A percentile compares a stretch with the other conserved stretches of the same genome.
Evolutionary conservation across 2,888 invertebrate genomes (phyloP).

Genomic region (Platypus cylindrus): DNA sequence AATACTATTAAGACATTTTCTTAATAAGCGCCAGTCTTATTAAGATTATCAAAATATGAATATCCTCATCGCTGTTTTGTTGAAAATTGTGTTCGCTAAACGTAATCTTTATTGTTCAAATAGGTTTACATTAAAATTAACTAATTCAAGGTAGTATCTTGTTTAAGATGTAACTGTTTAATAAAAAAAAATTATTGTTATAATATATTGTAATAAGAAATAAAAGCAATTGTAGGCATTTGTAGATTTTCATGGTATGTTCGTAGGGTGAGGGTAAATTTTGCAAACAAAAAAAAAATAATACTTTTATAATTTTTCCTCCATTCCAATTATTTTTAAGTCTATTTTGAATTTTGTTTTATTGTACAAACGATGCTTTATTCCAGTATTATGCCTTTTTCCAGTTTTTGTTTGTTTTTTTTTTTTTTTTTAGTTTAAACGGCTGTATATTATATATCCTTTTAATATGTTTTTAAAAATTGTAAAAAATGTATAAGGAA

Average conservation of each 20-base stretch:
- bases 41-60: too few species aligned
- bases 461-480: slow-evolving; percentile 15
- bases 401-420: slow-evolving; percentile 11
- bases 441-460: slow-evolving; percentile 18
- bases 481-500: slow-evolving; percentile 16
- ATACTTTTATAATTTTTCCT: slow-evolving; percentile 19
- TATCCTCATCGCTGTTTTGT: slow-evolving; percentile 17
- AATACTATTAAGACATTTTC: too few species aligned
- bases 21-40: too few species aligned
- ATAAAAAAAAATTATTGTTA: too few species aligned
- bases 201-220: too few species aligned
- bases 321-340: slow-evolving; percentile 25
- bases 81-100: too few species aligned
- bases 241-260: slow-evolving; percentile 14
- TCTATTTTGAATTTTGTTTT: slow-evolving; percentile 17
- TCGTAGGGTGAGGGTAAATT: slow-evolving; percentile 21
- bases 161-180: slow-evolving; percentile 22
- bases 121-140: too few species aligned
- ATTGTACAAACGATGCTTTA: slow-evolving; percentile 16
- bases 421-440: slow-evolving; percentile 14
- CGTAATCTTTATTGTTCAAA: slow-evolving; percentile 10
- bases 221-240: slow-evolving; percentile 14
- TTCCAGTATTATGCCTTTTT: slow-evolving; percentile 23
- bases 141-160: slow-evolving; percentile 10
- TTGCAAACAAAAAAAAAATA: slow-evolving; percentile 12